Base-by-base conservation (phyloP, 2,113 vertebrate species). In the Mandrillus leucophaeus region DNA sequence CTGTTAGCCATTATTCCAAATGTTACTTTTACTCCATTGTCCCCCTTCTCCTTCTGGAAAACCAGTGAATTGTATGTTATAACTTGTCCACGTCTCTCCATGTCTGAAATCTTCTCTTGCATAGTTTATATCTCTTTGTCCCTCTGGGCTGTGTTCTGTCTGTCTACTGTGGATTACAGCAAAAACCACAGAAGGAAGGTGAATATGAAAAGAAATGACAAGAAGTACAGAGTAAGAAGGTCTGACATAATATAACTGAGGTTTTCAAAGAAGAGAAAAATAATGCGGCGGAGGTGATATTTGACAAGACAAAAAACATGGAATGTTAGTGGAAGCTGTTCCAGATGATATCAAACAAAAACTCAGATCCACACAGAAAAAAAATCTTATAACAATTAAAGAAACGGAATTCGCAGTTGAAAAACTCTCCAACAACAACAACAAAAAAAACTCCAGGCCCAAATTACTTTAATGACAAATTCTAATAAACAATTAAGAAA, bases 341-440 rank as follows among this genome's bases (percentile, higher is more conserved):
- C n/a, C 23, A 23, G 12, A 17, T 32, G 30, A 20, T 25, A 78
- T 66, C 32, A 73, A 79, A 84, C 16, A 57, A 45, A 87, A 87
- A 35, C 64, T n/a, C 92, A 20, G 27, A 68, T 52, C 83, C 45
- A 83, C 2, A 23, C 40, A 66, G 93, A 78, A 18, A 79, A 79
- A 85, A 59, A 83, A 35, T 83, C 52, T 90, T 25, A 18, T 14
- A 81, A 38, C 43, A 52, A 83, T 20, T 55, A 73, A 82, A 40
- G 48, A 95, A 90, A 90, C 3, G 93, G 30, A 87, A 88, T 45
- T 88, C 66, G 72, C 25, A 88, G 48, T 59, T 93, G 66, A 84
- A 93, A 90, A 90, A 88, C 43, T 84, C 66, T 55, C n/a, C 32
- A 59, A 48, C 79, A 85, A 85, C 57, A 59, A 59, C 23, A 59